phyloP scores from a whole-genome alignment of 2,113 vertebrate species.

The Archilochus colubris region DNA sequence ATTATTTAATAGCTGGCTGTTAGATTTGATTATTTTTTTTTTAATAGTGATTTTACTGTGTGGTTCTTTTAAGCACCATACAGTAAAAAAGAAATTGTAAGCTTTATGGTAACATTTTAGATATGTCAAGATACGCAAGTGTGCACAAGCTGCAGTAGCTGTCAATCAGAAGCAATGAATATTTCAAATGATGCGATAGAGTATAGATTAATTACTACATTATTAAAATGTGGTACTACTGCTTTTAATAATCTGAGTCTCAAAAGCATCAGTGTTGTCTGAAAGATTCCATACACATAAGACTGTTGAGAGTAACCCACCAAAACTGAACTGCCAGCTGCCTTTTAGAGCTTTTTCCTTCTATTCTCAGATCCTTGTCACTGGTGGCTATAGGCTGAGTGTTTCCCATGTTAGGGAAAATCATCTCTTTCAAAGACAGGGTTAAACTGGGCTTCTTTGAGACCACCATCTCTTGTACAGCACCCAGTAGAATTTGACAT shows the following conservation, averaged over 20 bases:
- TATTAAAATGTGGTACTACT: not conserved
- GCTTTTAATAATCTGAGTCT: not conserved
- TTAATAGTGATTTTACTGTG: not conserved
- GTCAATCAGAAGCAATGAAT: not conserved
- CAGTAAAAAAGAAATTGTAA: not conserved
- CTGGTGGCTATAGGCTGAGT: not conserved
- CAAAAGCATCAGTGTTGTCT: not conserved
- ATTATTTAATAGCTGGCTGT: not conserved
- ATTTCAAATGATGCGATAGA: not conserved
- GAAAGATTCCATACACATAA: not conserved
- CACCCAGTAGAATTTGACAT: not conserved
- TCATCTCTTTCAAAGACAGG: not conserved
- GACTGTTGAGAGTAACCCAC: not conserved
- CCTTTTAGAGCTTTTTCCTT: not conserved
- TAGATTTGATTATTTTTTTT: not conserved
- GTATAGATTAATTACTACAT: not conserved
- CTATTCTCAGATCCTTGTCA: not conserved
- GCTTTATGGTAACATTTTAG: not conserved
- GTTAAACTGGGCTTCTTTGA: not conserved
- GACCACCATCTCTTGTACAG: not conserved
- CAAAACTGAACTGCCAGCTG: not conserved
- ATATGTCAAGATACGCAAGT: not conserved
- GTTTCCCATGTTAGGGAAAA: not conserved
- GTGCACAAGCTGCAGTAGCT: not conserved
- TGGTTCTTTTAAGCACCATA: not conserved